Conservation (phyloP, 92 coral and sea anemone genomes). For the Isaurus tuberculatus region DNA sequence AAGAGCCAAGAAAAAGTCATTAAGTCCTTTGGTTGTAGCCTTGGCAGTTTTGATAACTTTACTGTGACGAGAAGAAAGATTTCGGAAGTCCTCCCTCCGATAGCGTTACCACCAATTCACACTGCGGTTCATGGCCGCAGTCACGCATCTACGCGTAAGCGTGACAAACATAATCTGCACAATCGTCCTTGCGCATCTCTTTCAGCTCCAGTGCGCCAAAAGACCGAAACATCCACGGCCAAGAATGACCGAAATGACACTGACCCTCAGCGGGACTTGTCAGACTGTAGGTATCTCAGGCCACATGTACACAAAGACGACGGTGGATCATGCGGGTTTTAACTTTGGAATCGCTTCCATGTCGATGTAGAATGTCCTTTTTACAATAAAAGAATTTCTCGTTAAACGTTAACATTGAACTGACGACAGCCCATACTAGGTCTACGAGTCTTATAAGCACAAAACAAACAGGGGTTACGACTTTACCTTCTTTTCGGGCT, state of each 20-base stretch:
- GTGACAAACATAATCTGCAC: no score
- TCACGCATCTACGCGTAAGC: background rate
- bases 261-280: background rate
- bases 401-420: no score
- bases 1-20: background rate
- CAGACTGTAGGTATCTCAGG: slow-evolving; percentile 36
- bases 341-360: background rate
- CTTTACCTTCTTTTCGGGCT: no score
- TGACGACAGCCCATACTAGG: no score
- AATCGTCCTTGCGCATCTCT: background rate
- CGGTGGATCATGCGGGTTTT: background rate
- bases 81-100: slow-evolving; percentile 35
- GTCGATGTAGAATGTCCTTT: no score
- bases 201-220: slow-evolving; percentile 34
- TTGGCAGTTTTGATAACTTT: background rate
- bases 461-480: no score
- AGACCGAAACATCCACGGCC: background rate
- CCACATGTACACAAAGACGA: background rate
- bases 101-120: slow-evolving; percentile 41
- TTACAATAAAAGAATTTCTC: no score
- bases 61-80: slow-evolving; percentile 4
- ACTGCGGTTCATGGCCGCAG: background rate
- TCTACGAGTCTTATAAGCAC: no score
- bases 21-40: background rate
- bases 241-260: background rate